Base-by-base conservation (phyloP, 2,888 invertebrate genomes). In the Caenorhabditis sinica region DNA sequence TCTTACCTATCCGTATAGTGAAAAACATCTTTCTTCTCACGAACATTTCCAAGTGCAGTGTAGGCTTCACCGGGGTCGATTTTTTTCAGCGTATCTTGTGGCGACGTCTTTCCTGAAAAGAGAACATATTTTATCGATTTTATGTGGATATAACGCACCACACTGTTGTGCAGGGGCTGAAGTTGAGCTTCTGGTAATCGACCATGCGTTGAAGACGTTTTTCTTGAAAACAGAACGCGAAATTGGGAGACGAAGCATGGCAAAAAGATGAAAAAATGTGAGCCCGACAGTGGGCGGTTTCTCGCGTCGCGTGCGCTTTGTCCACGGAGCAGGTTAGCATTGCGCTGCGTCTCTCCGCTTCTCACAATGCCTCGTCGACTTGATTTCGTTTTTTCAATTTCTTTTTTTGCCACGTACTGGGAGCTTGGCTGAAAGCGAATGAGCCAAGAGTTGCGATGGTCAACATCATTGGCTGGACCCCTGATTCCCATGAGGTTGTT, bases 1-100 rank as follows among this genome's bases (percentile, higher is more conserved):
- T 36, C 20, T 2, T 58, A 87, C 83, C 91, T 88, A 58, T 91
- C 87, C 6, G 90, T 86, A 79, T 91, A 91, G 72, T 88, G 87
- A 74, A 90, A 90, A 1, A 89, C 83, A 74, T 86, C 79, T 60
- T 85, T 85, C 43, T 89, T 86, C 33, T 89, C 76, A 17, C 77
- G 63, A 17, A 87, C 56, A 25, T 82, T 86, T 17, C 90, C 91
- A 17, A 89, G 85, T 2, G 89, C 84, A 3, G 91, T 90, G 60
- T 87, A 91, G 6, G 58, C 58, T 8, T 89, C 77, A 13, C 82
- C 51, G 5, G 89, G 86, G 77, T 91, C 86, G 2, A 87, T 56
- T 11, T 53, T 81, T 60, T 76, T 72, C 33, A 84, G 23, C 1
- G 63, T 30, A 33, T 79, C 68, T 36, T 73, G 23, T 2, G 69